Conservation (phyloP, 1,140 invertebrate species). For the Drosophila bocqueti region DNA sequence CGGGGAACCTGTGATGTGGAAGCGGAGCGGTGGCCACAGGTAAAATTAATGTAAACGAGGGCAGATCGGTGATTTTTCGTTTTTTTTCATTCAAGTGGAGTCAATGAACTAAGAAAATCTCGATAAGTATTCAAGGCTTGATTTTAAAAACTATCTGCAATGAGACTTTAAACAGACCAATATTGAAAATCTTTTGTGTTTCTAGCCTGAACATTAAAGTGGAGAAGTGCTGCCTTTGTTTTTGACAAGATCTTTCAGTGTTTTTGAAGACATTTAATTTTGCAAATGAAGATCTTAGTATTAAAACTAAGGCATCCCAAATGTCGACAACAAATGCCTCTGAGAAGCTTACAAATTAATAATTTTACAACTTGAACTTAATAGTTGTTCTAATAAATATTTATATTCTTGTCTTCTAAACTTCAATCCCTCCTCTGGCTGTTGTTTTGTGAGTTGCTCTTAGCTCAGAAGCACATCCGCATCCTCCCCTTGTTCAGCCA, state of each 20-base stretch:
- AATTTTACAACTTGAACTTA: neutral
- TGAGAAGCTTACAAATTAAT: neutral
- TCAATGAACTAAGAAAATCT: too few species aligned
- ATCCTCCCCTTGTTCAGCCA: too few species aligned
- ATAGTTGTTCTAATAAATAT: neutral
- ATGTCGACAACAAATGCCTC: neutral
- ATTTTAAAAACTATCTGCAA: neutral
- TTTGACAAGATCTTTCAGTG: neutral
- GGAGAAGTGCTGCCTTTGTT: neutral
- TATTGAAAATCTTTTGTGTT: neutral
- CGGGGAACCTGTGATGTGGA: too few species aligned
- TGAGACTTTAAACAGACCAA: neutral
- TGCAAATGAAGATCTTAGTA: neutral
- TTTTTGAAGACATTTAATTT: neutral
- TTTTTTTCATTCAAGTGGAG: too few species aligned
- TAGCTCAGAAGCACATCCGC: too few species aligned
- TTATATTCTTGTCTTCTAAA: neutral
- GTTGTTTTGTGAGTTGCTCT: too few species aligned
- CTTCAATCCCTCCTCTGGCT: neutral
- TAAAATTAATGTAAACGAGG: too few species aligned
- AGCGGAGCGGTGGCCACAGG: too few species aligned
- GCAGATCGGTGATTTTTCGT: too few species aligned
- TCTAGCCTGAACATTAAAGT: neutral
- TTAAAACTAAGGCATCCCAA: neutral
- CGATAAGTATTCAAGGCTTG: neutral